Evolutionary conservation across 2,797 vertebrate genomes (phyloP).

Genomic region (Peromyscus melanophrys): DNA sequence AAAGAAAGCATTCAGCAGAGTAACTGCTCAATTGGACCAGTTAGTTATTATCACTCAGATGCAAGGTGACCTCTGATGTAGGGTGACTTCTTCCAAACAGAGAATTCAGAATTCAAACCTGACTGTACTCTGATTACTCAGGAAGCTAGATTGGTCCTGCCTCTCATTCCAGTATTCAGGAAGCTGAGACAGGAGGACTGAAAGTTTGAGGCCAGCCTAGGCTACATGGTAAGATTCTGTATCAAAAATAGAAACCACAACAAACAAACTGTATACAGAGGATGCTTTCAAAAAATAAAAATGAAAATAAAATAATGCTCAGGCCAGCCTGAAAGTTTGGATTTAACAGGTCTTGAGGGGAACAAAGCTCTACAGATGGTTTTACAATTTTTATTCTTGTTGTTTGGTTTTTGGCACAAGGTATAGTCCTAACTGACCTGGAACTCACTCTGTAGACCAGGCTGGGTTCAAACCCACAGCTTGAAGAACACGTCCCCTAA

Average conservation of each 20-base stretch:
- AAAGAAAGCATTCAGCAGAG: not conserved
- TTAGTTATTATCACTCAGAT: not conserved
- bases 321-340: not conserved
- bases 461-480: not conserved
- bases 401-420: not conserved
- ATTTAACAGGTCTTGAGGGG: not conserved
- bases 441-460: not conserved
- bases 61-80: not conserved
- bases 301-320: not conserved
- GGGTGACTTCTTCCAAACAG: not conserved
- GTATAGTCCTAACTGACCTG: not conserved
- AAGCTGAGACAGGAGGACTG: not conserved
- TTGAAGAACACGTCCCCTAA: not conserved
- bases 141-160: not conserved
- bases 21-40: not conserved
- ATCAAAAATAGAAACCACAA: not conserved
- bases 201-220: not conserved
- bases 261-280: not conserved
- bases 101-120: not conserved
- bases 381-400: not conserved
- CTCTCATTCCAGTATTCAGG: not conserved
- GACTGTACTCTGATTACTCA: not conserved
- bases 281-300: not conserved
- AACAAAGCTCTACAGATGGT: not conserved
- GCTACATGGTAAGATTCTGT: not conserved